These are phyloP conservation scores for Aphelocoma californica DNA, from an alignment of 2,797 vertebrate species.

Conservation along the genomic window DNA sequence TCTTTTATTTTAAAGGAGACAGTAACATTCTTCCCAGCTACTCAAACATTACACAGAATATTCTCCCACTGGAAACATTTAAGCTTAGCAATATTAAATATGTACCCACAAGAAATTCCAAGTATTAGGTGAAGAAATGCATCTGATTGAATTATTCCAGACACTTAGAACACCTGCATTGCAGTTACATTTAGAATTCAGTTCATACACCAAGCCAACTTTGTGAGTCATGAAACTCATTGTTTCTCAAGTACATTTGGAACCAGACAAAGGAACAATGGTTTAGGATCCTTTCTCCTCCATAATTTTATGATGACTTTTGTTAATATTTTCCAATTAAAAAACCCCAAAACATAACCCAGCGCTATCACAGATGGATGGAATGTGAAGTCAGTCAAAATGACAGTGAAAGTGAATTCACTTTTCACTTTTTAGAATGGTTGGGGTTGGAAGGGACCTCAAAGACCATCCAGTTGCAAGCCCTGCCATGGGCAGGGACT, in stretches of 20 bases:
- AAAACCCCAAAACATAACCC: not conserved
- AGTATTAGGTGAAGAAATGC: not conserved
- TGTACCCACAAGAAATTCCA: not conserved
- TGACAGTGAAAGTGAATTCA: not conserved
- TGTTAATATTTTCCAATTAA: not conserved
- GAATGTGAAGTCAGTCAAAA: not conserved
- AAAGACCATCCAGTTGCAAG: not conserved
- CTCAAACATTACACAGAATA: not conserved
- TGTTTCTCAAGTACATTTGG: conserved; percentile 65
- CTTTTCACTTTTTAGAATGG: not conserved
- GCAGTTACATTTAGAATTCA: conserved; percentile 72
- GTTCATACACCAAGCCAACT: conserved; percentile 57
- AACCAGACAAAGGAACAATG: not conserved
- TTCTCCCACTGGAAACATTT: not conserved
- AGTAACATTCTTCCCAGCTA: not conserved
- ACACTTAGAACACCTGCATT: conserved; percentile 70
- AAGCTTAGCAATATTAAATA: not conserved
- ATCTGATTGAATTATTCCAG: conserved; percentile 50
- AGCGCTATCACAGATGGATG: not conserved
- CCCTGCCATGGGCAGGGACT: not conserved
- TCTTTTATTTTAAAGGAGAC: not conserved
- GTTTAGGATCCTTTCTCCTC: not conserved
- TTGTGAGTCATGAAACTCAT: conserved; percentile 70
- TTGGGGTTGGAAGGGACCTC: not conserved
- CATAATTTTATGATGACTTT: not conserved